Base-by-base conservation (phyloP, 2,797 vertebrate genomes). In the Pitangus sulphuratus region DNA sequence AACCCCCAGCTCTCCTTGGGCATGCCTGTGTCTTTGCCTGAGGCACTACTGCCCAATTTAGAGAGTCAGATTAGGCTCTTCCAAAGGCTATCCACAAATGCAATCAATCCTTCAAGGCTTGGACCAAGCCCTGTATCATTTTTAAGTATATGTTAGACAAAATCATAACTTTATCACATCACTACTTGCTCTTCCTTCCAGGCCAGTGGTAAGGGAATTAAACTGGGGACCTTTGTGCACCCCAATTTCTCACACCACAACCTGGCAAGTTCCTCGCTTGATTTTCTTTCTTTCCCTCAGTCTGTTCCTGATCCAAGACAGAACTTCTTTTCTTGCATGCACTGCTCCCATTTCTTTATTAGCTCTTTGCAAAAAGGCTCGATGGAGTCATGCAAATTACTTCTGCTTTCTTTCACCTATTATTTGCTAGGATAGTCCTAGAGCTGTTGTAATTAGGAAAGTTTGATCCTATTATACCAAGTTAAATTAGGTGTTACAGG, bases 401-500 rank as follows among this genome's bases (percentile, higher is more conserved):
- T 86, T 91, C 69, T 88, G 79, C 18, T 89, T 91, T 93, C 87
- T 86, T 85, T 88, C 87, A 78, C 65, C 65, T 93, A 60, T 66
- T 90, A 95, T 74, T 84, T 94, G 58, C 70, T 79, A 78, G 64
- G 33, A 72, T 54, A 88, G 80, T 81, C 76, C 58, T 65, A 66
- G n/a, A 76, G 79, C 16, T 88, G 54, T 8, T 76, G 65, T 47
- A 87, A 89, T 93, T 86, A 90, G n/a, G 45, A 92, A 88, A 62
- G 50, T 57, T 84, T 78, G 77, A 93, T 90, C 45, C 45, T 71
- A 87, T 86, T 92, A 87, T 9, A 89, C 31, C 24, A 70, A 69
- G 94, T 90, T 91, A 92, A 92, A 91, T 88, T 75, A 76, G 65
- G 84, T 90, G 87, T 90, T 91, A 56, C 37, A 40, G 47, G 47